These are phyloP conservation scores for Paramisgurnus dabryanus DNA, from an alignment of 2,113 vertebrate genomes.

Conservation along the genomic window DNA sequence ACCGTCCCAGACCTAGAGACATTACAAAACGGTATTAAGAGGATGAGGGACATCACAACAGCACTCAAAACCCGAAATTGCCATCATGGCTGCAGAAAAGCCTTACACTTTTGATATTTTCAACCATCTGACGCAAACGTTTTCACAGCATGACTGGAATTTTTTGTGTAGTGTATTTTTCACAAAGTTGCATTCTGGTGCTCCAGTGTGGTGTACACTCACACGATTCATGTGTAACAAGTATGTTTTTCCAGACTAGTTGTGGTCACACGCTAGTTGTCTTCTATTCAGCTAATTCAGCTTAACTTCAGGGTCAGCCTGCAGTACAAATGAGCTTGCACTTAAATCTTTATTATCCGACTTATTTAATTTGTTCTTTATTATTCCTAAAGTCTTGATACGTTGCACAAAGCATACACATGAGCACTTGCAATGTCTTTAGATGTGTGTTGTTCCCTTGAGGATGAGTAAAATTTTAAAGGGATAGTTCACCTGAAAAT, in stretches of 20 bases:
- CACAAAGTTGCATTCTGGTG: conserved; percentile 3
- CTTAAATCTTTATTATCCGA: conserved; percentile 63
- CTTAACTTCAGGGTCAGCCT: conserved; percentile 56
- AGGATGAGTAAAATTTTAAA: background rate
- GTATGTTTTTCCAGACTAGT: conserved; percentile 1
- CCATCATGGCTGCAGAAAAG: conserved; percentile 28
- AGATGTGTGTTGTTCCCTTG: conserved; percentile 1
- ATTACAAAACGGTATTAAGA: conserved; percentile 50
- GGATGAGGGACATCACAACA: background rate
- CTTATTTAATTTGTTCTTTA: conserved; percentile 56
- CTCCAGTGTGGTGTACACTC: conserved; percentile 6
- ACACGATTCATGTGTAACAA: background rate
- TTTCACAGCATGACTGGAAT: conserved; percentile 41
- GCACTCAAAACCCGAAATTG: conserved; percentile 30
- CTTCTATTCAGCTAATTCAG: conserved; percentile 59
- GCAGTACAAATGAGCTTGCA: conserved; percentile 63
- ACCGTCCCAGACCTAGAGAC: conserved; percentile 17
- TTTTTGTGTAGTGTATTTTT: conserved; percentile 18
- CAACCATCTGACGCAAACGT: conserved; percentile 25
- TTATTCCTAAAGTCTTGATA: conserved; percentile 49
- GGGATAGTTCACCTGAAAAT: background rate
- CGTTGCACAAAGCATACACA: conserved; percentile 70
- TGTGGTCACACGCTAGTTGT: conserved; percentile 36
- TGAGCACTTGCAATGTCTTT: conserved; percentile 66
- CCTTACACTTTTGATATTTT: conserved; percentile 24